Conservation (phyloP, 2,113 vertebrate species). For the Nerophis lumbriciformis region DNA sequence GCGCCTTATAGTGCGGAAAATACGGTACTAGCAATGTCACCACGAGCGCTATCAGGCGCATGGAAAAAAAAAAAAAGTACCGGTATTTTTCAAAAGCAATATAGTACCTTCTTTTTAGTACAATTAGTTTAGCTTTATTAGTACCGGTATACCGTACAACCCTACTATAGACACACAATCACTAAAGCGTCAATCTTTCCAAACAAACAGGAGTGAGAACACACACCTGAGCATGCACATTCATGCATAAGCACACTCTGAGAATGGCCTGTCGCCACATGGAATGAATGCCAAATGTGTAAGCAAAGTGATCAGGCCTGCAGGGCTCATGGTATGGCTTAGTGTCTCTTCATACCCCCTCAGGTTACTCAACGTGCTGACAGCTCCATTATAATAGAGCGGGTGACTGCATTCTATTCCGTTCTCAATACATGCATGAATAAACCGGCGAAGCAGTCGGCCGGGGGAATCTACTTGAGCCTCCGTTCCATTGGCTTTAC, state of each 20-base stretch:
- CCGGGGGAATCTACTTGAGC: slow-evolving; percentile 39
- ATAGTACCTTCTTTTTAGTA: too few relatives aligned
- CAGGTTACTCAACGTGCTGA: slow-evolving; percentile 57
- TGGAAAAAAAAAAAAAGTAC: too few relatives aligned
- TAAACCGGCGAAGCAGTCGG: slow-evolving; percentile 54
- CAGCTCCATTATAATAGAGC: slow-evolving; percentile 69
- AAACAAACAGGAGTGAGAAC: background rate
- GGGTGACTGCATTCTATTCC: slow-evolving; percentile 60
- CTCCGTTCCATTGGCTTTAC: slow-evolving; percentile 51
- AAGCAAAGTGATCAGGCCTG: slow-evolving; percentile 43
- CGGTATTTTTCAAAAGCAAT: too few relatives aligned
- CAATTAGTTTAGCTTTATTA: too few relatives aligned
- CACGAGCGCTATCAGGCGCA: too few relatives aligned
- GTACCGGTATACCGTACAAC: too few relatives aligned
- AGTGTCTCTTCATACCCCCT: slow-evolving; percentile 50
- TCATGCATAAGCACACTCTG: background rate
- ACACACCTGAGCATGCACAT: slow-evolving; percentile 3
- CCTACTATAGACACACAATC: background rate
- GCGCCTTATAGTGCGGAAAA: too few relatives aligned
- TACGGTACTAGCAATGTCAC: too few relatives aligned
- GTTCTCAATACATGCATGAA: slow-evolving; percentile 57
- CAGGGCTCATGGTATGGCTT: slow-evolving; percentile 52
- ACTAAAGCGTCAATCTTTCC: background rate
- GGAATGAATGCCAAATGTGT: slow-evolving; percentile 35
- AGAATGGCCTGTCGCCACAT: slow-evolving; percentile 17